These are phyloP conservation scores for Argyrosomus japonicus DNA, from an alignment of 2,113 vertebrate genomes.

Conservation along the genomic window DNA sequence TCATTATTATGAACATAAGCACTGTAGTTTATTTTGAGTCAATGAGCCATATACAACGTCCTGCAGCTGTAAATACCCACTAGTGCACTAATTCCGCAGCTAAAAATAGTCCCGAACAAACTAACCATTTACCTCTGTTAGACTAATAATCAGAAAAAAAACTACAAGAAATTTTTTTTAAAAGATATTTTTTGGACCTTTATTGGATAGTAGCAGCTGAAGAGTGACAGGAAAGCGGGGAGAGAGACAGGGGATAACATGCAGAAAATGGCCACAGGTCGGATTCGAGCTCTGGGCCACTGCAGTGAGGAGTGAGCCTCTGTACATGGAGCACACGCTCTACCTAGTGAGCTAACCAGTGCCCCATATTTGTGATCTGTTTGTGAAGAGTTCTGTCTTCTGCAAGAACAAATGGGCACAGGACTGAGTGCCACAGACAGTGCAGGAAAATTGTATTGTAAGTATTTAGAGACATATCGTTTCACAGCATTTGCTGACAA, in stretches of 20 bases:
- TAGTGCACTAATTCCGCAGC: not conserved
- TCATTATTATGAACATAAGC: not conserved
- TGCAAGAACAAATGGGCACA: not conserved
- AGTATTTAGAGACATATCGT: not conserved
- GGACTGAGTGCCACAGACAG: not conserved
- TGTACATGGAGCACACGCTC: too few relatives aligned
- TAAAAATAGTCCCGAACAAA: not conserved
- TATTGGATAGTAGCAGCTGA: too few relatives aligned
- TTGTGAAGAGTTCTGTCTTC: not conserved
- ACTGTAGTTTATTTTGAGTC: not conserved
- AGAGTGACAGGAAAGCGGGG: too few relatives aligned
- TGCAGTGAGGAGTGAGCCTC: too few relatives aligned
- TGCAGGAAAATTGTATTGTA: not conserved
- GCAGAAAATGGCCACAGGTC: too few relatives aligned
- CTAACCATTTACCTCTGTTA: not conserved
- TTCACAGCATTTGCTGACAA: not conserved
- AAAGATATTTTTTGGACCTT: too few relatives aligned
- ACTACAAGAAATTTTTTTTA: not conserved
- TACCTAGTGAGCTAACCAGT: too few relatives aligned
- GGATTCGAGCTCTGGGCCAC: too few relatives aligned
- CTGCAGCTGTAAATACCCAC: not conserved
- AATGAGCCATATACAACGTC: not conserved
- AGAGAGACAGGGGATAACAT: too few relatives aligned
- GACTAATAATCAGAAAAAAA: not conserved
- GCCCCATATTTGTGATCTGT: not conserved